Evolutionary conservation across 2,113 vertebrate species (phyloP), one percentile per base, ranked within the genome.

Genomic region (Corythoichthys intestinalis): DNA sequence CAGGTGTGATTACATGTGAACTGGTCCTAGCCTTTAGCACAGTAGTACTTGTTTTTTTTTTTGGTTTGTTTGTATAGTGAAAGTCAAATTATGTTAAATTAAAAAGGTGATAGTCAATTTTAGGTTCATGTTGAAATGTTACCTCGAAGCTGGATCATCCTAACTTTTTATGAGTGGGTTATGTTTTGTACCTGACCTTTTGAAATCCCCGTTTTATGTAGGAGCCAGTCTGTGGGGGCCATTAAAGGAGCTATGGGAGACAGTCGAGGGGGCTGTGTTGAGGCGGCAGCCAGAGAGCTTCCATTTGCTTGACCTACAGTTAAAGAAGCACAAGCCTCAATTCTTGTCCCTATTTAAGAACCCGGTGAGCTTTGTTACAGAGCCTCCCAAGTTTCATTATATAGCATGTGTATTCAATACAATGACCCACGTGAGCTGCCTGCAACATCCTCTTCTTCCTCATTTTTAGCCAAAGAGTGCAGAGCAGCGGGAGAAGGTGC

Each of bases 141-240:
- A 37, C 35, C 54, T 13, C 2, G 35, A 35, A 58, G 1, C 34
- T 14, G 34, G 6, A 58, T 58, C 34, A 37, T 34, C 56, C 34
- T 58, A 56, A 34, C 3, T 11, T 56, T 56, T 56, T 41, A 1
- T 20, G 39, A 46, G 20, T 20, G 2, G 54, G 60, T 53, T 68
- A 0, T 10, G 6, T 47, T 59, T 0, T 65, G 49, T 73, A n/a
- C 1, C 13, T 65, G 7, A 66, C 34, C 28, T 28, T 47, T 50
- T 1, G 61, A 37, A 64, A 13, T 0, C 1, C 1, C 4, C 79
- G 9, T 61, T 11, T 50, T 65, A 73, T 76, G 35, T 68, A 99
- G 97, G 94, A 88, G 96, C 96, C 86, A 97, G 96, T 89, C 90
- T 99, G 67, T 98, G 96, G 97, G 95, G 95, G 28, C 97, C 96